Percentiles rank a stretch among this genome's conserved stretches.
Conservation (phyloP, 2,113 vertebrate species). For the Oplegnathus fasciatus region DNA sequence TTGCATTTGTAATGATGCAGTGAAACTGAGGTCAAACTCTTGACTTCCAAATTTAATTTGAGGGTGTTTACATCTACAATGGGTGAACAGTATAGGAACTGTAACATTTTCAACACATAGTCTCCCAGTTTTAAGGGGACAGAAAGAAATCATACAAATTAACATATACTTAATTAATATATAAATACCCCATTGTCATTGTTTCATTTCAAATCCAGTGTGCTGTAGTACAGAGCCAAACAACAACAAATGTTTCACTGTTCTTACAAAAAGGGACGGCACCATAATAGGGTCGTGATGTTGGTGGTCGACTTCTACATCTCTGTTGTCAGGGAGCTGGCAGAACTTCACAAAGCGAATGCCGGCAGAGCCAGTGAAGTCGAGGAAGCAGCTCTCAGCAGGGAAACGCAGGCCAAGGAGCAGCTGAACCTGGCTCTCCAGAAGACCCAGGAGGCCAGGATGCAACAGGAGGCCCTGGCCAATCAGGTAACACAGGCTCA, state of each 20-base stretch:
- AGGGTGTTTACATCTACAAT: not conserved
- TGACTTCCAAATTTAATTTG: not conserved
- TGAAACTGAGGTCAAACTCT: not conserved
- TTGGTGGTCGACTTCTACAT: constrained; percentile 14
- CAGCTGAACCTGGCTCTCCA: constrained; percentile 90
- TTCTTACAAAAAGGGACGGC: not conserved
- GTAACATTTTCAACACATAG: too few species aligned
- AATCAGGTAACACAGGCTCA: constrained; percentile 86
- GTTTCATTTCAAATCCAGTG: not conserved
- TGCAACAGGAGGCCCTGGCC: constrained; percentile 93
- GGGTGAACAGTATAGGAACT: not conserved
- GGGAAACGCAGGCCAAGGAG: constrained; percentile 92
- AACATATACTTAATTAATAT: too few species aligned
- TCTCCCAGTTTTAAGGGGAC: not conserved
- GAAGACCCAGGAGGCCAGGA: constrained; percentile 90
- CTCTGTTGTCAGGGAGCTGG: constrained; percentile 90
- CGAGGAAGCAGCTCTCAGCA: constrained; percentile 91
- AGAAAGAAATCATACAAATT: not conserved
- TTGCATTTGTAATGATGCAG: not conserved
- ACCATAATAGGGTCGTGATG: not conserved
- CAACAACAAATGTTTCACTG: not conserved
- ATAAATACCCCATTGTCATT: not conserved
- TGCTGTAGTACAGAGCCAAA: not conserved
- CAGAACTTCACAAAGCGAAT: constrained; percentile 94
- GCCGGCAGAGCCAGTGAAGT: constrained; percentile 94